These are phyloP conservation scores for Aspidapion aeneum DNA, from an alignment of 2,888 invertebrate genomes.

Conservation along the genomic window DNA sequence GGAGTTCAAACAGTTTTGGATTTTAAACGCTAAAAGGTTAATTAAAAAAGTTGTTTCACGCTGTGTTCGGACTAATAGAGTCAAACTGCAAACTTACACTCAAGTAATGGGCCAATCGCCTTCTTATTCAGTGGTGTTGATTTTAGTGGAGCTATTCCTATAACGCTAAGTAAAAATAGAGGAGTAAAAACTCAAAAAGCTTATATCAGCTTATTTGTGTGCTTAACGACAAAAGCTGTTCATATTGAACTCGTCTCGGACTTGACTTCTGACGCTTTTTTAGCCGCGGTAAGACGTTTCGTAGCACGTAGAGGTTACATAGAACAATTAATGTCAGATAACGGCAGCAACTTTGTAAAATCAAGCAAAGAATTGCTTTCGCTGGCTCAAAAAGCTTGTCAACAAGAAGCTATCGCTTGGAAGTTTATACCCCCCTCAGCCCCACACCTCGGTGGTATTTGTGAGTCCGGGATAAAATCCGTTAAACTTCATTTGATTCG, in stretches of 20 bases:
- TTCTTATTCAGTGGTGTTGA: neutral
- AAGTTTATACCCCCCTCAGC: constrained; percentile 36
- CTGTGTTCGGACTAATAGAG: neutral
- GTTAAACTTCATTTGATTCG: constrained; percentile 36
- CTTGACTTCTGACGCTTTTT: neutral
- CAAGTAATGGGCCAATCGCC: neutral
- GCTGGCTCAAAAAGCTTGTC: neutral
- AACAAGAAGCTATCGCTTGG: constrained; percentile 26
- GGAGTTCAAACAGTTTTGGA: neutral
- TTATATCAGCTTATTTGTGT: neutral
- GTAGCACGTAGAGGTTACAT: neutral
- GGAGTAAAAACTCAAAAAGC: neutral
- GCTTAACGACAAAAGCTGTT: neutral
- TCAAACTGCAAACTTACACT: neutral
- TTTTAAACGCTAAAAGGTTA: neutral
- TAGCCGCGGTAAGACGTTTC: neutral
- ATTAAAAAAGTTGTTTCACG: neutral
- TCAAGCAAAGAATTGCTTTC: neutral
- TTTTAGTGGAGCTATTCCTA: neutral
- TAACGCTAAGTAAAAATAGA: neutral
- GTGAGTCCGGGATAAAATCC: constrained; percentile 39
- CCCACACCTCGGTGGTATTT: constrained; percentile 40
- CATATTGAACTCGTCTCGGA: neutral
- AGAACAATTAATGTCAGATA: constrained; percentile 15
- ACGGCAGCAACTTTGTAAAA: neutral